These are phyloP conservation scores for Ochotona curzoniae DNA, from an alignment of 2,113 vertebrate genomes.

Conservation along the genomic window DNA sequence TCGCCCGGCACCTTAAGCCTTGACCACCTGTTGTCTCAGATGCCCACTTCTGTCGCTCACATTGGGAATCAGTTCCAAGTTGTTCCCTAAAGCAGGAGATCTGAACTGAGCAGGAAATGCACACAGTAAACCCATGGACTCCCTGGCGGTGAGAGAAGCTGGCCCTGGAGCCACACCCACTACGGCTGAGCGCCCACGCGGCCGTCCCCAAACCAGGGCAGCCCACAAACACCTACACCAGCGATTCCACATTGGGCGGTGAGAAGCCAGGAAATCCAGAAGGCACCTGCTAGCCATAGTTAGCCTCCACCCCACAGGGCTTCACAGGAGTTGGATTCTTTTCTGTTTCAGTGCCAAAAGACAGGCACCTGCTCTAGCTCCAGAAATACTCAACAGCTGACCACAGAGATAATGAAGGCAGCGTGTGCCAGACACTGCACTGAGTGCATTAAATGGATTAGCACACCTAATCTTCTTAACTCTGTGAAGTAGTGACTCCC, in stretches of 20 bases:
- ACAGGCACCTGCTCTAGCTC: background rate
- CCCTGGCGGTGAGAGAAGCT: background rate
- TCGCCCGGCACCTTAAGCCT: too few relatives aligned
- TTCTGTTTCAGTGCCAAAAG: background rate
- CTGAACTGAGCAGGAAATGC: background rate
- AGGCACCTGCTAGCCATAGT: background rate
- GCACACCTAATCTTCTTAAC: background rate
- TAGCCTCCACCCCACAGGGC: background rate
- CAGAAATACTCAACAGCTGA: background rate
- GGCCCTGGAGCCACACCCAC: fast-evolving
- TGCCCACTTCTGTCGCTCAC: background rate
- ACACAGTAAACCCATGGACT: background rate
- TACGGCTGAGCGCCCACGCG: background rate
- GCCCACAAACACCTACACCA: background rate
- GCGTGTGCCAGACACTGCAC: background rate
- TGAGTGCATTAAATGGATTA: background rate
- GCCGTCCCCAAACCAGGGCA: background rate
- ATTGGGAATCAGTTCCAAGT: background rate
- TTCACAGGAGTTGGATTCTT: background rate
- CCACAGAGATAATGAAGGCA: background rate
- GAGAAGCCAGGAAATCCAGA: background rate
- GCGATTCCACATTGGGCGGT: background rate
- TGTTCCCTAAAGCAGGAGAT: background rate
- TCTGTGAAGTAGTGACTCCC: background rate
- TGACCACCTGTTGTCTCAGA: background rate